phyloP scores from a whole-genome alignment of 2,888 invertebrate species.

The Machimus atricapillus region DNA sequence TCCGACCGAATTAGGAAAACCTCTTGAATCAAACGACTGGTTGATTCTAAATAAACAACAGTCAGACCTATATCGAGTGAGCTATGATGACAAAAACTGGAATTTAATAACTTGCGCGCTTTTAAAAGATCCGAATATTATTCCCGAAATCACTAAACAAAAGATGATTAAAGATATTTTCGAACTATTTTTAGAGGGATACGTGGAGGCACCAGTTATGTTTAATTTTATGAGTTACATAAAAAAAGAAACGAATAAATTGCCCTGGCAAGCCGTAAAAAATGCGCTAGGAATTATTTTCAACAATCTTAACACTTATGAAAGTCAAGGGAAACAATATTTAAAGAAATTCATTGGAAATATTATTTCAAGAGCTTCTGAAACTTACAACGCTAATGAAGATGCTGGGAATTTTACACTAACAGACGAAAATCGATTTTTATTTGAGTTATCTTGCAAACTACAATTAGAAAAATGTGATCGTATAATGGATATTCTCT shows the following conservation, averaged over 20 bases:
- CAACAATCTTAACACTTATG: not conserved
- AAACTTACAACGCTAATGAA: not conserved
- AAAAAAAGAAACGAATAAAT: constrained; percentile 65
- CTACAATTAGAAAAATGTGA: not conserved
- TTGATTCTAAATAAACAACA: constrained; percentile 59
- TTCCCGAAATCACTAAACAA: constrained; percentile 79
- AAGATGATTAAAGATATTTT: constrained; percentile 82
- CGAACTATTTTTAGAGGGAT: not conserved
- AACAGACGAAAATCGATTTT: not conserved
- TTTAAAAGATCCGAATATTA: constrained; percentile 70
- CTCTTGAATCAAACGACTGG: constrained; percentile 54
- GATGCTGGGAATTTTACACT: not conserved
- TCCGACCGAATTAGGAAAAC: not conserved
- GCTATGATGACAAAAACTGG: constrained; percentile 75
- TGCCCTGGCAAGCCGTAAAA: constrained; percentile 72
- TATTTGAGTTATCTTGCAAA: not conserved
- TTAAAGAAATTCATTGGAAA: not conserved
- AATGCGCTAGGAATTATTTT: constrained; percentile 58
- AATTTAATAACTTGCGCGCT: constrained; percentile 67
- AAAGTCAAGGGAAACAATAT: not conserved
- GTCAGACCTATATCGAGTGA: constrained; percentile 68
- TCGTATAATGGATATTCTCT: not conserved
- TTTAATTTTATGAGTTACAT: constrained; percentile 68
- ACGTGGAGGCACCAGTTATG: not conserved
- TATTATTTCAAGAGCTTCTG: not conserved